Conservation (phyloP, 2,797 vertebrate genomes). For the Acropternis orthonyx region DNA sequence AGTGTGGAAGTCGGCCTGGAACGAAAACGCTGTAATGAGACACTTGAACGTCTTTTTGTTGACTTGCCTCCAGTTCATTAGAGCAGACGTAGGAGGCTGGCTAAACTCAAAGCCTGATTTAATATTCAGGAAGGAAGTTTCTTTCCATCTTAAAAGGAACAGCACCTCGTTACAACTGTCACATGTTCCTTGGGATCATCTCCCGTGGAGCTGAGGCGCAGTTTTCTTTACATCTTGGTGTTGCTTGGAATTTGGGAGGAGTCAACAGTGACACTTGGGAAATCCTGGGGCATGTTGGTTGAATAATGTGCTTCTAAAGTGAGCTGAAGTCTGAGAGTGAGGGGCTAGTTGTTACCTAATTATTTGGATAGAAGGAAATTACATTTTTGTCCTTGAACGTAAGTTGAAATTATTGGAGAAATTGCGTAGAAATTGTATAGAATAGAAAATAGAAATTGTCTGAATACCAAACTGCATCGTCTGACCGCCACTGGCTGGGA, state of each 20-base stretch:
- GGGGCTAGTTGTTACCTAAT: not conserved
- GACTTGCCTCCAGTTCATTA: constrained; percentile 54
- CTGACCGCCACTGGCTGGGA: not conserved
- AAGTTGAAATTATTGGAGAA: not conserved
- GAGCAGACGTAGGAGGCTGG: constrained; percentile 32
- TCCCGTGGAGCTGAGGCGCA: not conserved
- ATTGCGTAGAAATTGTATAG: not conserved
- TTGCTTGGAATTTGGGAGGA: not conserved
- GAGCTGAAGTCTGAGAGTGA: not conserved
- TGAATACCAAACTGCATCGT: not conserved
- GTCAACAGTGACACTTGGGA: not conserved
- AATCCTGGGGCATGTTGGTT: not conserved
- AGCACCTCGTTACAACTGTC: not conserved
- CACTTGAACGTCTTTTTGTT: not conserved
- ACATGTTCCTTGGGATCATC: not conserved
- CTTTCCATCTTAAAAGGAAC: constrained; percentile 20
- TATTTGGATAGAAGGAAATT: not conserved
- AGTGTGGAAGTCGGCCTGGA: not conserved
- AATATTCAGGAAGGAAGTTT: constrained; percentile 57
- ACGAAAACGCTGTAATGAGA: not conserved
- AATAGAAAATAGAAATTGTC: too few relatives aligned
- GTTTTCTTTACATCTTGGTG: not conserved
- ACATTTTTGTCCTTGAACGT: not conserved
- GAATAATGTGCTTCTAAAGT: not conserved
- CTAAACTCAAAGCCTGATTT: constrained; percentile 34